Conservation (phyloP, 1,140 invertebrate species). For the Pseudobourletiella spinata region DNA sequence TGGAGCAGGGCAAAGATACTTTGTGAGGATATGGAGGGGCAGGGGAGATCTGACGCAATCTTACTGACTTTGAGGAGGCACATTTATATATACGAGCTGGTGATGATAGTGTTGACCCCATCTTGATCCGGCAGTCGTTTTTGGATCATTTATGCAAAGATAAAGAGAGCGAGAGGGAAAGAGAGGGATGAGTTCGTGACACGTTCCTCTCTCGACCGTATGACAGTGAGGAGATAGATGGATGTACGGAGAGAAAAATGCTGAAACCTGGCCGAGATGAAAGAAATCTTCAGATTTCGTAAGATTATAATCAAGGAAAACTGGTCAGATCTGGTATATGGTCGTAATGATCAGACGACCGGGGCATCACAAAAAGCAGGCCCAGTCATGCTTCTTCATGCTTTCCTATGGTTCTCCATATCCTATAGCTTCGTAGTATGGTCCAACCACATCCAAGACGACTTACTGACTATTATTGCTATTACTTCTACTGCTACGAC, state of each 20-base stretch:
- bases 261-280: background rate
- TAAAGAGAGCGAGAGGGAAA: background rate
- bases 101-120: background rate
- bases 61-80: too few species aligned
- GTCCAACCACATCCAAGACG: too few species aligned
- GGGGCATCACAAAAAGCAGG: constrained; percentile 16
- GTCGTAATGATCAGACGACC: constrained; percentile 6
- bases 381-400: constrained; percentile 1
- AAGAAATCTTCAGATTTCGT: constrained; percentile 22
- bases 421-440: background rate
- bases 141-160: background rate
- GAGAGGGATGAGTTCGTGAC: background rate
- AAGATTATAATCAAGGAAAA: constrained; percentile 25
- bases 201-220: background rate
- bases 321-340: constrained; percentile 19
- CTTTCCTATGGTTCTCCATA: background rate
- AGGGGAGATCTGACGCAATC: too few species aligned
- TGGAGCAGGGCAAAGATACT: too few species aligned
- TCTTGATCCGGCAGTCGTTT: background rate
- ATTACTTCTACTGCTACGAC: too few species aligned
- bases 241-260: background rate
- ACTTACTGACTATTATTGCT: too few species aligned
- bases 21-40: too few species aligned
- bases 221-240: background rate
- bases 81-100: too few species aligned